Conservation (phyloP, 1,140 invertebrate genomes). For the Brachionus koreanus region DNA sequence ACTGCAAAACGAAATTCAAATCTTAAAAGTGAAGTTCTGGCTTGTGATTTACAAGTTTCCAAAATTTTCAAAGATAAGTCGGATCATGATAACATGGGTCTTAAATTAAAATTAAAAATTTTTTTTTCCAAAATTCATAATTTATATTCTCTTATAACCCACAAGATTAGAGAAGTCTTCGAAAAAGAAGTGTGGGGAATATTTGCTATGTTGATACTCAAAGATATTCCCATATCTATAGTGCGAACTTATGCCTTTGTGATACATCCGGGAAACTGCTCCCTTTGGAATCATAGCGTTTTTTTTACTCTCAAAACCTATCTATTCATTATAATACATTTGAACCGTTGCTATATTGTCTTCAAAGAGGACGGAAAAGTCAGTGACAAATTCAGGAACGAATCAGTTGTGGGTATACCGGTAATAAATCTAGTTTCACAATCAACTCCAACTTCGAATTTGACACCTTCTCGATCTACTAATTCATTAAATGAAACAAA, state of each 20-base stretch:
- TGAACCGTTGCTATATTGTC: constrained; percentile 16
- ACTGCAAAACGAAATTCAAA: constrained; percentile 4
- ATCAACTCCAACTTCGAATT: background rate
- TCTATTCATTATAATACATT: constrained; percentile 5
- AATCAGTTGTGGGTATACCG: background rate
- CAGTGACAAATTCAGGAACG: background rate
- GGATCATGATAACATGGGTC: background rate
- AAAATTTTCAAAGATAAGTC: background rate
- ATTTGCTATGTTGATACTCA: background rate
- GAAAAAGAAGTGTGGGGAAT: constrained; percentile 39
- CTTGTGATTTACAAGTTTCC: background rate
- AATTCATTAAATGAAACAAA: background rate
- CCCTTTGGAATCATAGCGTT: constrained; percentile 14
- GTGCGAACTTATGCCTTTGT: background rate
- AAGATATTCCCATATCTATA: background rate
- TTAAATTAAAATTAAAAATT: background rate
- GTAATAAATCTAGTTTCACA: background rate
- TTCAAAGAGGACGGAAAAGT: background rate
- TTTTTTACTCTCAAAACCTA: constrained; percentile 22
- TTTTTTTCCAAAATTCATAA: background rate
- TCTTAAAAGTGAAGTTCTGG: background rate
- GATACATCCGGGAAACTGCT: background rate
- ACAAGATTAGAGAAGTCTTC: background rate
- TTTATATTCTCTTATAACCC: background rate
- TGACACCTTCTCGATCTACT: background rate